These are phyloP conservation scores for Valencia hispanica DNA, from an alignment of 2,797 vertebrate species.

Conservation along the genomic window DNA sequence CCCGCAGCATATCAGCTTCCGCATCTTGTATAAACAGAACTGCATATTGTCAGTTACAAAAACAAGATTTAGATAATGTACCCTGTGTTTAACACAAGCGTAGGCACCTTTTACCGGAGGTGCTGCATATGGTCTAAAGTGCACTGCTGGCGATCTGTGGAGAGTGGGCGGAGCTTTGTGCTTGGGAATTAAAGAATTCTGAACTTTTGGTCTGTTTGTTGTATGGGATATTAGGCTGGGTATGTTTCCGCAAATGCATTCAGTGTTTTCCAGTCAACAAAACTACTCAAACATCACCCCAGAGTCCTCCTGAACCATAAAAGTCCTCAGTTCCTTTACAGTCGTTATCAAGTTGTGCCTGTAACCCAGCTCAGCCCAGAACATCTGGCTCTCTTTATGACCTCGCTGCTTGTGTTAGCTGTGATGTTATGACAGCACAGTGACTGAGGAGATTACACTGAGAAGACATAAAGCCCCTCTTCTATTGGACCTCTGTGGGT, in stretches of 20 bases:
- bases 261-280: background rate
- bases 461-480: slow-evolving; percentile 45
- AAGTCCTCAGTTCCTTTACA: background rate
- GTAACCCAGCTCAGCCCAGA: slow-evolving; percentile 27
- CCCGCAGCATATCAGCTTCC: background rate
- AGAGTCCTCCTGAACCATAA: background rate
- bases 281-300: background rate
- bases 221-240: background rate
- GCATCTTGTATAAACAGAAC: background rate
- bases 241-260: background rate
- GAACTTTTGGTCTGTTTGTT: background rate
- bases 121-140: slow-evolving; percentile 5
- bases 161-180: slow-evolving; percentile 38
- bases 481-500: slow-evolving; percentile 46
- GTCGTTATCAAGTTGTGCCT: slow-evolving; percentile 14
- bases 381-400: slow-evolving; percentile 73
- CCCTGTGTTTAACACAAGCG: slow-evolving; percentile 30
- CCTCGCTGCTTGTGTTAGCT: slow-evolving; percentile 60
- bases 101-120: slow-evolving; percentile 8
- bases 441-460: slow-evolving; percentile 58
- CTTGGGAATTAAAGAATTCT: slow-evolving; percentile 16
- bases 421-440: slow-evolving; percentile 73
- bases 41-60: slow-evolving; percentile 19
- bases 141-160: slow-evolving; percentile 3
- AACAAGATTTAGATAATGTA: slow-evolving; percentile 21